These are phyloP conservation scores for Luidia sarsii DNA, from an alignment of 53 echinoderm and acorn worm species.

Conservation along the genomic window DNA sequence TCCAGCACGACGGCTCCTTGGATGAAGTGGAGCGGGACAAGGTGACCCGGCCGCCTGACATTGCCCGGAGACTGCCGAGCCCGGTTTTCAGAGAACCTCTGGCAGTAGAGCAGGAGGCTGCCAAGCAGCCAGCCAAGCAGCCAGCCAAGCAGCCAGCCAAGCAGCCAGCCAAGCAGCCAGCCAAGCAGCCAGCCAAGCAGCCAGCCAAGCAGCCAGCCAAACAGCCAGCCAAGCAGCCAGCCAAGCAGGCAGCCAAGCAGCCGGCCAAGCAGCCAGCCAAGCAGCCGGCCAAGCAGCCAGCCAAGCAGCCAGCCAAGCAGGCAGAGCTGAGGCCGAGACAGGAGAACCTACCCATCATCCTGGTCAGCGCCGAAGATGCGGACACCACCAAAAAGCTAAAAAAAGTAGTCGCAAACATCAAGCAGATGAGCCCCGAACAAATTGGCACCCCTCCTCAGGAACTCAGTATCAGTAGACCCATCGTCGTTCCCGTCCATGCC, in stretches of 20 bases:
- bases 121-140: not conserved
- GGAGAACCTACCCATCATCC: constrained; percentile 25
- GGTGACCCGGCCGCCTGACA: not conserved
- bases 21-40: constrained; percentile 31
- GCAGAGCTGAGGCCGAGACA: not conserved
- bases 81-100: no score
- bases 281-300: not conserved
- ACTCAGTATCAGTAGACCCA: constrained; percentile 24
- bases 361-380: constrained; percentile 17
- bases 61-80: constrained; percentile 4
- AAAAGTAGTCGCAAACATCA: not conserved
- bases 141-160: not conserved
- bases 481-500: constrained; percentile 15
- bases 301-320: not conserved
- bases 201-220: not conserved
- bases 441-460: constrained; percentile 24
- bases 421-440: not conserved
- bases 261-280: not conserved
- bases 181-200: not conserved
- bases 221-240: not conserved
- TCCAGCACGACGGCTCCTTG: constrained; percentile 29
- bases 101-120: not conserved
- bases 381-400: constrained; percentile 8
- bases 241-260: not conserved
- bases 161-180: not conserved